Base-by-base conservation (phyloP, 92 coral and sea anemone genomes). In the Scolanthus callimorphus region DNA sequence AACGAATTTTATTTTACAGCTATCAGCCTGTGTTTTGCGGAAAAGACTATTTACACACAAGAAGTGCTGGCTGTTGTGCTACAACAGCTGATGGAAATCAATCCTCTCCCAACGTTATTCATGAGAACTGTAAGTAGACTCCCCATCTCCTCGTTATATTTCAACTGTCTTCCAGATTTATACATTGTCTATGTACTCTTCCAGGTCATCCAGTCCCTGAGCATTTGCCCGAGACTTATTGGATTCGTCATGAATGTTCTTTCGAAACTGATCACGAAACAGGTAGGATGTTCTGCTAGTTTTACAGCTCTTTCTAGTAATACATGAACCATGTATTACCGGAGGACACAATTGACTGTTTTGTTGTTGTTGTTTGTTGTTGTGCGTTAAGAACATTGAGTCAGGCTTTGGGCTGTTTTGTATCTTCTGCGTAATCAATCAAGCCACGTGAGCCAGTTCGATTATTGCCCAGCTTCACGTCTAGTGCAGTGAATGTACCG, bases 1-100 rank as follows among this genome's bases (percentile, higher is more conserved):
- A n/a, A n/a, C n/a, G n/a, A n/a, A n/a, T 12, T 6, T 24, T 41
- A 11, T 49, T 65, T 4, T 43, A 3, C 77, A 94, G 99, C 99
- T 21, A 90, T 91, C 65, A 81, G 95, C 55, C 67, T 89, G 71
- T 94, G 99, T 74, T 94, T 94, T 39, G 99, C 91, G 3, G 99
- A 94, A 72, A 94, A 89, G 63, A 89, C 99, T 20, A 94, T 94
- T 64, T 94, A 94, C 88, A 89, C 99, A 25, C 99, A 94, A 63
- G 99, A 94, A 60, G 99, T 94, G 27, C 37, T 94, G 53, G 99
- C 97, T 1, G 90, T 94, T 43, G 99, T 94, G 22, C 76, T 94
- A 17, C 99, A 94, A 30, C 99, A 94, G 57, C 64, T 94, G 76
- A 89, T 94, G 99, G 99, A 94, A 48, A 64, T 89, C 62, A 89